Conservation (phyloP, 1,140 invertebrate species). For the Pissodes strobi region DNA sequence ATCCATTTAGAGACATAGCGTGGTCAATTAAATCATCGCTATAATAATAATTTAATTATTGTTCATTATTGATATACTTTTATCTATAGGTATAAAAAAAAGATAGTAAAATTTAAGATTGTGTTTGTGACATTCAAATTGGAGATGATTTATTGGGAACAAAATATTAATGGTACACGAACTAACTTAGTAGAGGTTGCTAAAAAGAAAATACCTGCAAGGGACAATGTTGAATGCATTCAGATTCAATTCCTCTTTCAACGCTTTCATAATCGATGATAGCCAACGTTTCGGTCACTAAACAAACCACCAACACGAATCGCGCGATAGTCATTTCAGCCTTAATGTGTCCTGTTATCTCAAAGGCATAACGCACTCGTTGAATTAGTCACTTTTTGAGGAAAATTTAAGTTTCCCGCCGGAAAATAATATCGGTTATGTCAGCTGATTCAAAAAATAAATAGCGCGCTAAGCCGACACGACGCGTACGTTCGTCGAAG, state of each 20-base stretch:
- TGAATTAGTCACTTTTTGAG: not conserved
- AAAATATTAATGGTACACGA: too few relatives aligned
- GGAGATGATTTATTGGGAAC: too few relatives aligned
- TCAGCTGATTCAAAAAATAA: not conserved
- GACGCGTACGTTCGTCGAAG: too few relatives aligned
- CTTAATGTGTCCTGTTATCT: not conserved
- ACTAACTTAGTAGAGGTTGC: too few relatives aligned
- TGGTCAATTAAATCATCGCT: too few relatives aligned
- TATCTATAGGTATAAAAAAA: too few relatives aligned
- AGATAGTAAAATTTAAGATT: too few relatives aligned
- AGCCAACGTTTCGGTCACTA: not conserved
- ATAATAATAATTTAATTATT: too few relatives aligned
- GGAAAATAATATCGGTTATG: not conserved
- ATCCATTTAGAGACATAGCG: too few relatives aligned
- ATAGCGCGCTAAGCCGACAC: conserved; percentile 4
- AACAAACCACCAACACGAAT: not conserved
- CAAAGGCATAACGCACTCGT: not conserved
- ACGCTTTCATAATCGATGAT: not conserved
- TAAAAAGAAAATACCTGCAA: not conserved
- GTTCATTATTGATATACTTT: too few relatives aligned
- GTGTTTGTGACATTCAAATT: too few relatives aligned
- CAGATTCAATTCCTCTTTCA: not conserved
- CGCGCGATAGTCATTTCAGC: not conserved
- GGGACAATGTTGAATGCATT: not conserved
- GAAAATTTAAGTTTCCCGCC: not conserved